Evolutionary conservation across 2,888 invertebrate species (phyloP).

Genomic region (Linyphia triangularis): DNA sequence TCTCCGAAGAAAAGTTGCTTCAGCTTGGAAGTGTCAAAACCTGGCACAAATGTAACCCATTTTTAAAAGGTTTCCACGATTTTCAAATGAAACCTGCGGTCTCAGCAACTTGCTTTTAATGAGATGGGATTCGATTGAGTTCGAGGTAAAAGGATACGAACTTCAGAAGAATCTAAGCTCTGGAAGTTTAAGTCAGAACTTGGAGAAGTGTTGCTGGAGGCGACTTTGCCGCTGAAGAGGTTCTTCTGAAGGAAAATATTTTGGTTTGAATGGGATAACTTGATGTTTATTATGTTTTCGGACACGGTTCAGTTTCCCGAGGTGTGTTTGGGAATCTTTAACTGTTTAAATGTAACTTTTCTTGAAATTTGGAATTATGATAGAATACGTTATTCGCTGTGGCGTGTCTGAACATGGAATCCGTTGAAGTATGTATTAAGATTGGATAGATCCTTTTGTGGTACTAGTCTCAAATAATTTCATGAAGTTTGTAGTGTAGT

Average conservation of each 20-base stretch:
- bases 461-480: no score
- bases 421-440: no score
- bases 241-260: slow-evolving; percentile 19
- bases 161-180: not conserved
- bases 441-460: no score
- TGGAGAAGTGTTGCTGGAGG: not conserved
- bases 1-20: not conserved
- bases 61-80: slow-evolving; percentile 34
- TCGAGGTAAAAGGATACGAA: no score
- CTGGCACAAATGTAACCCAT: slow-evolving; percentile 20
- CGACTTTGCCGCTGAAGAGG: not conserved
- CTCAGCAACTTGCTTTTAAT: not conserved
- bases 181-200: not conserved
- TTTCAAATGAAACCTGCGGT: not conserved
- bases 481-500: no score
- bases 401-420: no score
- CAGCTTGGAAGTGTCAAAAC: not conserved
- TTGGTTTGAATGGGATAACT: slow-evolving; percentile 3
- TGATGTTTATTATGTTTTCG: not conserved
- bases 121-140: slow-evolving; percentile 3
- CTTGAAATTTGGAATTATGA: no score
- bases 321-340: no score
- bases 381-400: no score
- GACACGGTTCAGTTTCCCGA: no score
- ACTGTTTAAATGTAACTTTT: no score